Conservation (phyloP, 2,113 vertebrate species). For the Percina caprodes region DNA sequence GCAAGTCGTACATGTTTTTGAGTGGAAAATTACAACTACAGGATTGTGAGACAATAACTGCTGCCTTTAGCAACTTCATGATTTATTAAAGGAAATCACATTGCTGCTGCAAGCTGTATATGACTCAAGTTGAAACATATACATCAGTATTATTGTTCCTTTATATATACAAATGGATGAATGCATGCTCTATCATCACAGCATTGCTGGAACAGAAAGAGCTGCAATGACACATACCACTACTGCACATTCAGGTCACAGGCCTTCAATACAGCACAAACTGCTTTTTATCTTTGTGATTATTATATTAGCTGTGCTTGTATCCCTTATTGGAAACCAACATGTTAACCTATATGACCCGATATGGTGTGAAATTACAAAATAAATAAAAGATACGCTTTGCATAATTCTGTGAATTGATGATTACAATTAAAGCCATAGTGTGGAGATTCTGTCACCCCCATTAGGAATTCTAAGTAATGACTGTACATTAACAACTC, state of each 20-base stretch:
- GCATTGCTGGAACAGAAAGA: neutral
- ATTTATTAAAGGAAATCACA: constrained; percentile 6
- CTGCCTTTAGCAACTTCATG: neutral
- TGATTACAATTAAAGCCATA: no score
- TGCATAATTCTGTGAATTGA: no score
- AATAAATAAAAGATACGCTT: no score
- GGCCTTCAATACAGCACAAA: neutral
- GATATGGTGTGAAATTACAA: neutral
- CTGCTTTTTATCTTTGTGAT: neutral
- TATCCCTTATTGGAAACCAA: neutral
- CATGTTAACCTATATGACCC: neutral
- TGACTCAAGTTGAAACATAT: neutral
- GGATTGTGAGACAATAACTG: constrained; percentile 7
- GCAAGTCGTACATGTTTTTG: neutral
- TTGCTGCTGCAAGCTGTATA: neutral
- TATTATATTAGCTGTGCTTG: no score
- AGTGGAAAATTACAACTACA: constrained; percentile 13
- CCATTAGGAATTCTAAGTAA: no score
- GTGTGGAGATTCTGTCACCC: no score
- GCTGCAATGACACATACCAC: neutral
- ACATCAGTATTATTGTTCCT: neutral
- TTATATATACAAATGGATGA: neutral
- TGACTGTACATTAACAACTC: no score
- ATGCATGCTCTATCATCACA: neutral
- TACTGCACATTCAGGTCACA: neutral